Conservation (phyloP, 2,113 vertebrate species). For the Epinephelus fuscoguttatus region DNA sequence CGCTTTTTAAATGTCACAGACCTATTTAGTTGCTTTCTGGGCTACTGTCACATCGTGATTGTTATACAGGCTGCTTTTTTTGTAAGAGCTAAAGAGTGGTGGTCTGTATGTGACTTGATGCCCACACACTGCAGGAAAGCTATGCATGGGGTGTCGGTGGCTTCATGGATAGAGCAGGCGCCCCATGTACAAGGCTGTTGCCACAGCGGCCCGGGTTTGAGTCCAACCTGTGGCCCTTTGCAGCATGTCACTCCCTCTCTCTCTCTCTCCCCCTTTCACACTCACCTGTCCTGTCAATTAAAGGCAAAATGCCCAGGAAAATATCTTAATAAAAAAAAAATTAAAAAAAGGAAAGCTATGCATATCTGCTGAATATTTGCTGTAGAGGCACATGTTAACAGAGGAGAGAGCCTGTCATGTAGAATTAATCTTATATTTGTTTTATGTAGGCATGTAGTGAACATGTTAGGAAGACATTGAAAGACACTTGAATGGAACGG, state of each 20-base stretch:
- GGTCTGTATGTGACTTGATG: background rate
- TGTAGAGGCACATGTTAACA: background rate
- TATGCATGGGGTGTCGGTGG: background rate
- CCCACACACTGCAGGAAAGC: background rate
- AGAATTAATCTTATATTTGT: background rate
- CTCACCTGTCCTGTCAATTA: no score
- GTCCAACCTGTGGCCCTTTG: no score
- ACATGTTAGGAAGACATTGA: background rate
- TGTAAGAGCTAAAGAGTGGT: background rate
- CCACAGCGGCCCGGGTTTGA: no score
- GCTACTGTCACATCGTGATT: background rate
- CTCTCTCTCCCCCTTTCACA: no score
- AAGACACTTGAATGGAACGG: background rate
- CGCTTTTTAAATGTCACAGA: background rate
- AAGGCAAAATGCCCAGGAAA: no score
- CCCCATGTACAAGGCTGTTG: no score
- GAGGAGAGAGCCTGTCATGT: background rate
- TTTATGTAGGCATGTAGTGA: no score
- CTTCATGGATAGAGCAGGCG: no score
- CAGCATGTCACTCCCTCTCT: no score
- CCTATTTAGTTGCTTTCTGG: background rate
- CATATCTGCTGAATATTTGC: background rate
- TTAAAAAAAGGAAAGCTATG: no score
- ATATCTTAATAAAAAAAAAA: no score
- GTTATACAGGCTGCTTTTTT: background rate